Base-by-base conservation (phyloP, 2,113 vertebrate genomes). In the Tautogolabrus adspersus region DNA sequence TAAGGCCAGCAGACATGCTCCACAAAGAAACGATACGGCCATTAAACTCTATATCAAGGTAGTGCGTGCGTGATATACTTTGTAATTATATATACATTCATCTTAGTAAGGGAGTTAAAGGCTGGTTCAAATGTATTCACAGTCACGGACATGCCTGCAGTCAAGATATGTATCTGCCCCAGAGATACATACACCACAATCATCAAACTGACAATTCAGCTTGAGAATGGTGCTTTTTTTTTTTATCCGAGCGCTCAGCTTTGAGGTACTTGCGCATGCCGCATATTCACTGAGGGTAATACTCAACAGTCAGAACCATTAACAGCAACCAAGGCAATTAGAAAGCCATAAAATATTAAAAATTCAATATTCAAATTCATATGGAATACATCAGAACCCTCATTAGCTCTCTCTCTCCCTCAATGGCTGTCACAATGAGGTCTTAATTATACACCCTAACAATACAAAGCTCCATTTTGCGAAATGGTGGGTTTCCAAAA, bases 61-160 rank as follows among this genome's bases (percentile, higher is more conserved):
- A 89, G 89, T 49, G 47, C 58, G 81, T 67, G 82, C 77, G 86
- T 86, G 88, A 93, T 91, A 90, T 85, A 93, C 86, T 89, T 88
- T 83, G 84, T 91, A 91, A 93, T 94, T 92, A 94, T 91, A 91
- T 88, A 88, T 85, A 88, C 89, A 93, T 93, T 84, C 76, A 74
- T 92, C 93, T 89, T 88, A 47, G 80, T 87, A 86, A 70, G 72
- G 74, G 70, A 79, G 74, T 84, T 68, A 88, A 83, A 82, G 75
- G 81, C 69, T 83, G 79, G 19, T 78, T 88, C 78, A 79, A 87
- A 90, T 90, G 87, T 88, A 86, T 92, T 88, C 86, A 80, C 72
- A 87, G 89, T 88, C 89, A 88, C 82, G 83, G 88, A 85, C 77
- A 75, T 81, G 90, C 83, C 84, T 79, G 88, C 54, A 42, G 72